These are phyloP conservation scores for Cylindroiulus punctatus DNA, from an alignment of 2,888 invertebrate genomes.

Conservation along the genomic window DNA sequence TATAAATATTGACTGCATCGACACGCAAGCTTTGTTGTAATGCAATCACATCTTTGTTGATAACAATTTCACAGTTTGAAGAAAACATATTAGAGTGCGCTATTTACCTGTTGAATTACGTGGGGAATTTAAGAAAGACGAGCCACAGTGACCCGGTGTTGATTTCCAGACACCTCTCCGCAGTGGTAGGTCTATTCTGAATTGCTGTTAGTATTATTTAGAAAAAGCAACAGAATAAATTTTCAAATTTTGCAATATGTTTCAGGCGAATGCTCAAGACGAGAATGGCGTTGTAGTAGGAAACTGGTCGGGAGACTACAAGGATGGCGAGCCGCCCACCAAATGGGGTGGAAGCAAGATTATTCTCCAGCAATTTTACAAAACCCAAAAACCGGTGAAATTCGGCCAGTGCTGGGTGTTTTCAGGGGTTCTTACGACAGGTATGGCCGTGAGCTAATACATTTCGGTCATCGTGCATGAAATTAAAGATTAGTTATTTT, in stretches of 20 bases:
- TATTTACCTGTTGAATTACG: constrained; percentile 62
- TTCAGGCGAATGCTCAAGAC: constrained; percentile 78
- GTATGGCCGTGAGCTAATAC: constrained; percentile 66
- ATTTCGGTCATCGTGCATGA: constrained; percentile 3
- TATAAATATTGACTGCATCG: no score
- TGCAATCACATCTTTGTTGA: no score
- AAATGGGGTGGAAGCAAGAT: constrained; percentile 90
- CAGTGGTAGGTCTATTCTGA: constrained; percentile 62
- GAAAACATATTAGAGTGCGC: constrained; percentile 63
- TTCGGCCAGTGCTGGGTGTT: constrained; percentile 84
- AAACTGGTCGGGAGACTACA: constrained; percentile 88
- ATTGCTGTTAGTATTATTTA: neutral
- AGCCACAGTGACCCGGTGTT: constrained; percentile 63
- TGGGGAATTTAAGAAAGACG: constrained; percentile 59
- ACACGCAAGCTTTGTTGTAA: no score
- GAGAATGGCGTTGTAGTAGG: constrained; percentile 87
- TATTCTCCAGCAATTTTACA: constrained; percentile 85
- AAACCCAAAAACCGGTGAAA: constrained; percentile 67
- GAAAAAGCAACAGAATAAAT: neutral
- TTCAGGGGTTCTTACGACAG: constrained; percentile 86
- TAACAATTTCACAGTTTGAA: constrained; percentile 63
- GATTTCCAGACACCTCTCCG: constrained; percentile 64
- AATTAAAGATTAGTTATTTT: constrained; percentile 23
- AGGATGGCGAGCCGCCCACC: constrained; percentile 85
- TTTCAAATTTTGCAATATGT: neutral